phyloP scores from a whole-genome alignment of 2,113 vertebrate genomes.

The Vicugna pacos region DNA sequence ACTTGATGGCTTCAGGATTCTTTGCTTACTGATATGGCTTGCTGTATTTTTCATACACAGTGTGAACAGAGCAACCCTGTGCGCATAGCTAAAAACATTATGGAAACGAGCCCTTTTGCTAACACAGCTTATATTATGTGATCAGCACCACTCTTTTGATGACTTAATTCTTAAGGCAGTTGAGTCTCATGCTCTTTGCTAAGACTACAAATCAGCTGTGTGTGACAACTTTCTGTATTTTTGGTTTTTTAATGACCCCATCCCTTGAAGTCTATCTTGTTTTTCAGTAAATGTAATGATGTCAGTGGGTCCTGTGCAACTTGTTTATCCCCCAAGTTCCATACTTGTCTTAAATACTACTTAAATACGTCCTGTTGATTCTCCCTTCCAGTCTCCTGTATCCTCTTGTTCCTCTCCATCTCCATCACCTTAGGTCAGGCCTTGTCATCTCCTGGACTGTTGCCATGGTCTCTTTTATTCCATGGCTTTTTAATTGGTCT shows the following conservation, averaged over 20 bases:
- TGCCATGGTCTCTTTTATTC: not conserved
- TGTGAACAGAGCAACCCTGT: not conserved
- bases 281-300: slow-evolving; percentile 49
- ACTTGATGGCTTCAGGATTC: too few species aligned
- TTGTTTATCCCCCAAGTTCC: not conserved
- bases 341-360: not conserved
- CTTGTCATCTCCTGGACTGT: not conserved
- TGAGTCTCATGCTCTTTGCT: not conserved
- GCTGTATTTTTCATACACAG: too few species aligned
- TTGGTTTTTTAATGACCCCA: not conserved
- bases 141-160: not conserved
- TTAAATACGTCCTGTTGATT: not conserved
- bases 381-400: not conserved
- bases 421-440: not conserved
- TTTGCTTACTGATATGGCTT: too few species aligned
- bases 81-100: not conserved
- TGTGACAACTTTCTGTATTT: not conserved
- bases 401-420: not conserved
- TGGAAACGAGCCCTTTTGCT: not conserved
- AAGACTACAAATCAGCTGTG: not conserved
- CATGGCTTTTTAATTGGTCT: not conserved
- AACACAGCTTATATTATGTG: not conserved
- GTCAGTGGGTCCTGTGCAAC: not conserved
- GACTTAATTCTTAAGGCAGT: not conserved
- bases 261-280: not conserved